Evolutionary conservation across 2,888 invertebrate species (phyloP), one percentile per base, ranked within the genome.

Genomic region (Caenorhabditis imperialis): DNA sequence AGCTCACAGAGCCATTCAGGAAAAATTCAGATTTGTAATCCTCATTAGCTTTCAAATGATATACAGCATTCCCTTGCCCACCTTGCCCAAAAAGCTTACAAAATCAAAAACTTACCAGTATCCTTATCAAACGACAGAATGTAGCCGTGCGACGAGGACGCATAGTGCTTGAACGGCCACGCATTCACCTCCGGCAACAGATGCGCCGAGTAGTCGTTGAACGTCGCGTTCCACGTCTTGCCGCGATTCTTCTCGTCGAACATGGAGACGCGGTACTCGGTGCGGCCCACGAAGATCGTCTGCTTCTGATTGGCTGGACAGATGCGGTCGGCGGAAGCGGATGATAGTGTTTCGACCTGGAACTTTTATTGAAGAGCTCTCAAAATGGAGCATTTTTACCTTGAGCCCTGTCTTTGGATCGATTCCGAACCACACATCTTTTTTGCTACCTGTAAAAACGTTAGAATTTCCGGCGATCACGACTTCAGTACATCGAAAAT

Each of bases 211-310:
- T 98, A 99, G 90, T 97, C 97, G 86, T 93, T 94, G 90, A 94
- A 98, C 0, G 97, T 97, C 5, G 97, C 94, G 90, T 99, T 98
- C 97, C 97, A 98, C 6, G 80, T 88, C 87, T 93, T 92, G 48
- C 91, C 90, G 40, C 91, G 90, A 22, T 91, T 91, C 37, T 93
- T 92, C 77, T 92, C 92, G 88, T 98, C 96, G 79, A 93, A 93
- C 95, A 98, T 96, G 88, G 94, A 92, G 50, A 98, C 92, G 72
- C 94, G 94, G 89, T 97, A 98, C 88, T 97, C 91, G 75, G 90
- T 90, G 62, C 90, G 86, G 6, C 90, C 77, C 5, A 81, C 16
- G 35, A 77, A 77, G 8, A 81, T 69, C 8, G 77, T 78, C 12
- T 72, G 54, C 18, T 58, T 61, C 77, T 73, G 85, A 78, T 88